Conservation (phyloP, 1,140 invertebrate genomes). For the Heliothis virescens region DNA sequence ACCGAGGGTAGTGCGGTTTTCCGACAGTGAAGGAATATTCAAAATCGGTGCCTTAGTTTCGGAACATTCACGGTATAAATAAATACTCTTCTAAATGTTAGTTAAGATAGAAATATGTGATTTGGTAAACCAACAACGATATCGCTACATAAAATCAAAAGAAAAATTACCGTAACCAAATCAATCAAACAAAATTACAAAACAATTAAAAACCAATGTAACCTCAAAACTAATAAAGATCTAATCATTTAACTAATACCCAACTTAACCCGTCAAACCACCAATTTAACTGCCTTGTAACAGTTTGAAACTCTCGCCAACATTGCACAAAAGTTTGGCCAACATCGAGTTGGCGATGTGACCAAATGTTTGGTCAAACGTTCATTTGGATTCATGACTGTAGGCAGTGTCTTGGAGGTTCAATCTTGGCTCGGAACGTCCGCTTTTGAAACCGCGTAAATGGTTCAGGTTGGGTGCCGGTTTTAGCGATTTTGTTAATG, state of each 20-base stretch:
- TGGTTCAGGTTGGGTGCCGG: slow-evolving; percentile 15
- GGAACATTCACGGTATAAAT: no score
- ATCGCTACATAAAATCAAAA: no score
- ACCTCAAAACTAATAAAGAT: not conserved
- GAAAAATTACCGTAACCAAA: no score
- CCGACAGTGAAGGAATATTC: no score
- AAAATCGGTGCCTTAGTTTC: no score
- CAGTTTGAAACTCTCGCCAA: slow-evolving; percentile 10
- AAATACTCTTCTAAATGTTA: no score
- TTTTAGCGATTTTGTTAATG: not conserved
- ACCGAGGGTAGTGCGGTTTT: no score
- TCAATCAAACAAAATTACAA: no score
- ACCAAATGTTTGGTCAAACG: slow-evolving; percentile 29
- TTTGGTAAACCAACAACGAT: no score
- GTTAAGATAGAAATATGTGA: no score
- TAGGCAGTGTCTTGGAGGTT: slow-evolving; percentile 44
- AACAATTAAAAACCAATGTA: not conserved
- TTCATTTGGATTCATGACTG: slow-evolving; percentile 43
- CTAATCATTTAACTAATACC: not conserved
- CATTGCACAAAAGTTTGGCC: slow-evolving; percentile 22
- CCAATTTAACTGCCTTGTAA: not conserved
- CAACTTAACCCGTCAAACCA: not conserved
- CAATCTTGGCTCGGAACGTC: slow-evolving; percentile 28
- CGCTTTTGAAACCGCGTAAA: slow-evolving; percentile 44
- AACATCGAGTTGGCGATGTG: not conserved